Evolutionary conservation across 2,797 vertebrate genomes (phyloP).

Genomic region (Meda fulgida): DNA sequence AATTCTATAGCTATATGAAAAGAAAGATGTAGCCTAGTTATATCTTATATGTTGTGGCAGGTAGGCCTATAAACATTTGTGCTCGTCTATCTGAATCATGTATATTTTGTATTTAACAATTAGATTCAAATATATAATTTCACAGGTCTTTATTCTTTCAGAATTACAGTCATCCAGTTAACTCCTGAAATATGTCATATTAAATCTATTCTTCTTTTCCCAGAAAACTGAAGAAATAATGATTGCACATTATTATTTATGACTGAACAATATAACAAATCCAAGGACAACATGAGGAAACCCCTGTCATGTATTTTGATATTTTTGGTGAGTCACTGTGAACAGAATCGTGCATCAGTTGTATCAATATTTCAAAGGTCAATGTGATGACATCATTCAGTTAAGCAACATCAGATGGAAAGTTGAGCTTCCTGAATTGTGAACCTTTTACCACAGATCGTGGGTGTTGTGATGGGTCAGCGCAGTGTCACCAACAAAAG

Average conservation of each 20-base stretch:
- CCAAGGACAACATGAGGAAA: background rate
- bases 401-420: background rate
- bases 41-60: too few species aligned
- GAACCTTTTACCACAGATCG: background rate
- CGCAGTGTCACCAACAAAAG: background rate
- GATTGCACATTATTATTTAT: background rate
- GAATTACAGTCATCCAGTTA: background rate
- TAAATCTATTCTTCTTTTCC: background rate
- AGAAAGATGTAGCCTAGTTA: too few species aligned
- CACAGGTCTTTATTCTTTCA: background rate
- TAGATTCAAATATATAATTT: background rate
- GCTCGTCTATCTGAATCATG: background rate
- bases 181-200: background rate
- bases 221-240: background rate
- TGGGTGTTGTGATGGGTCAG: background rate
- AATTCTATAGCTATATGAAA: background rate
- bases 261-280: background rate
- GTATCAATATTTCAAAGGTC: background rate
- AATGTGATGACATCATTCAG: background rate
- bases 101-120: background rate
- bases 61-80: too few species aligned
- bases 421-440: background rate
- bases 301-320: background rate
- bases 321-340: slow-evolving; percentile 10
- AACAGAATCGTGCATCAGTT: background rate